phyloP scores from a whole-genome alignment of 2,797 vertebrate genomes.

The Tokudaia tokunoshimensis region DNA sequence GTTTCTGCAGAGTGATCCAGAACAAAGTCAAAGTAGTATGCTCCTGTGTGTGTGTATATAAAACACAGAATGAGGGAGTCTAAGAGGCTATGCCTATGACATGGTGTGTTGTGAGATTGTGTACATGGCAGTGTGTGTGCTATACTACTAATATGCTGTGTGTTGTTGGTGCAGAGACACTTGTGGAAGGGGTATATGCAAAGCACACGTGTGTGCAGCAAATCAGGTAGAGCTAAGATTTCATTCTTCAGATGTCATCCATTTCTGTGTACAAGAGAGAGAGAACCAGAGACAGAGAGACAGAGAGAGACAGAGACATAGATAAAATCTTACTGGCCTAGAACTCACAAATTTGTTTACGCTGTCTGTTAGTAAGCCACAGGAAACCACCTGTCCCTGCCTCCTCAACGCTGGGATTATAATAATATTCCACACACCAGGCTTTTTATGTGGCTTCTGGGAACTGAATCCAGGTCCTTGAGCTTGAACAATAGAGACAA shows the following conservation, averaged over 20 bases:
- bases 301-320: neutral
- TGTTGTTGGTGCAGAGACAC: neutral
- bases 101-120: neutral
- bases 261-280: neutral
- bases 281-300: neutral
- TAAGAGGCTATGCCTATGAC: neutral
- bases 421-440: no score
- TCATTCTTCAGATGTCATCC: neutral
- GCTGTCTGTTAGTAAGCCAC: neutral
- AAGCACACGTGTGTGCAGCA: neutral
- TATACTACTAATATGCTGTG: no score
- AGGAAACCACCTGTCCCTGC: neutral
- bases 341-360: neutral
- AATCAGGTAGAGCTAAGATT: neutral
- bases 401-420: neutral
- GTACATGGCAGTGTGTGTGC: neutral
- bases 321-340: neutral
- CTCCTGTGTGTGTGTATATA: neutral
- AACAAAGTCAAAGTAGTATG: neutral
- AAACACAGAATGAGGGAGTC: neutral
- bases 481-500: neutral
- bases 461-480: no score
- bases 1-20: neutral
- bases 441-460: neutral
- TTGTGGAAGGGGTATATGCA: neutral